phyloP scores from a whole-genome alignment of 2,797 vertebrate species.

The Pseudochirops cupreus region DNA sequence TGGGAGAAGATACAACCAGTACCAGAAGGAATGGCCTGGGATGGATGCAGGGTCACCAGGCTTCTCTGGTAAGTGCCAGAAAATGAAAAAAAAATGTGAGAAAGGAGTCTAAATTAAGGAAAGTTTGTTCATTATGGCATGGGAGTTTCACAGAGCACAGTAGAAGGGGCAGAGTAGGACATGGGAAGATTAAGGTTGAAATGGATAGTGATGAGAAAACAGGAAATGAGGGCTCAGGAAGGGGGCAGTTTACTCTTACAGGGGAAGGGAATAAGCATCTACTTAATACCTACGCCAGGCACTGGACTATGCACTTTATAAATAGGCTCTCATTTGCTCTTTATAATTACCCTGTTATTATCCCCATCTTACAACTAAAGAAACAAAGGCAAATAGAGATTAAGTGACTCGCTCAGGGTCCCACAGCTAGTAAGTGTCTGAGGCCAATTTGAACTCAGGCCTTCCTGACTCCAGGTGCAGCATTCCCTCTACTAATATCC shows the following conservation, averaged over 20 bases:
- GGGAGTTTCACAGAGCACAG: background rate
- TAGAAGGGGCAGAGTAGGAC: background rate
- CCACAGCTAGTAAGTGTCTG: background rate
- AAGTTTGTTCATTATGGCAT: background rate
- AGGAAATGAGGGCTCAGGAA: background rate
- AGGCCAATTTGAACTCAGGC: background rate
- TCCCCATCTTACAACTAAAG: background rate
- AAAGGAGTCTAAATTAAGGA: background rate
- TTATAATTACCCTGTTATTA: background rate
- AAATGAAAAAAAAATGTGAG: background rate
- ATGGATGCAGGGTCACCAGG: background rate
- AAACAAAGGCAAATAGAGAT: background rate
- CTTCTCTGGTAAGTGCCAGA: background rate
- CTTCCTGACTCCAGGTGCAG: background rate
- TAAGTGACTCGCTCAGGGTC: background rate
- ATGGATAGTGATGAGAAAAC: background rate
- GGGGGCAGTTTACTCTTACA: background rate
- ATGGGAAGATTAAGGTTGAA: background rate
- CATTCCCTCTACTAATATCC: background rate
- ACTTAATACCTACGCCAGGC: background rate
- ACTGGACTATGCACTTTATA: background rate
- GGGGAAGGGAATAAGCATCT: background rate
- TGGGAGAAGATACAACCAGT: background rate
- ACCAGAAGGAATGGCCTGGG: background rate
- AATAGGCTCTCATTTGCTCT: background rate